phyloP scores from a whole-genome alignment of 1,140 invertebrate species.

The Drosophila grimshawi region DNA sequence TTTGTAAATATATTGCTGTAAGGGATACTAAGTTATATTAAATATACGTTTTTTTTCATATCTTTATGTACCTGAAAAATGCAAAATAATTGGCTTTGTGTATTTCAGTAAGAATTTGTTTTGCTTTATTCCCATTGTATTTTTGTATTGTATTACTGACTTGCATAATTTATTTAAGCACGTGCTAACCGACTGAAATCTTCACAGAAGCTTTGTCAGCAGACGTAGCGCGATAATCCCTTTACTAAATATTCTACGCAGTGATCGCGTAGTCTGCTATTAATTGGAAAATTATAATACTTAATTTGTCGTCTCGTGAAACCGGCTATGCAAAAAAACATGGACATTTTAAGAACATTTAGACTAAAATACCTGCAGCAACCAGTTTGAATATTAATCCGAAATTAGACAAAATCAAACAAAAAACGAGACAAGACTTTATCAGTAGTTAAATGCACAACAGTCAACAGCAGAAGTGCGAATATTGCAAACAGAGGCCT shows the following conservation, averaged over 20 bases:
- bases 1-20: slow-evolving; percentile 1
- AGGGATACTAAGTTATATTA: too few species aligned
- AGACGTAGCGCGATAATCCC: background rate
- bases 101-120: background rate
- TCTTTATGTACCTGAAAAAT: too few species aligned
- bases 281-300: slow-evolving; percentile 24
- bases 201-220: too few species aligned
- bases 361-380: background rate
- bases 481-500: slow-evolving; percentile 42
- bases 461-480: background rate
- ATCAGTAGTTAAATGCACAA: background rate
- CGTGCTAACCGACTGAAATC: background rate
- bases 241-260: background rate
- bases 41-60: too few species aligned
- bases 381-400: slow-evolving; percentile 7
- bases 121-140: background rate
- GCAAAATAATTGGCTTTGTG: too few species aligned
- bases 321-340: slow-evolving; percentile 33
- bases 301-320: slow-evolving; percentile 25
- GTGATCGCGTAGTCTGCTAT: background rate
- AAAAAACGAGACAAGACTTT: background rate
- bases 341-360: background rate
- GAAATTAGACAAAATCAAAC: background rate
- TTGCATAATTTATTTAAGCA: too few species aligned
- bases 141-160: background rate